Evolutionary conservation across 2,888 invertebrate species (phyloP).

Genomic region (Lysandra bellargus): DNA sequence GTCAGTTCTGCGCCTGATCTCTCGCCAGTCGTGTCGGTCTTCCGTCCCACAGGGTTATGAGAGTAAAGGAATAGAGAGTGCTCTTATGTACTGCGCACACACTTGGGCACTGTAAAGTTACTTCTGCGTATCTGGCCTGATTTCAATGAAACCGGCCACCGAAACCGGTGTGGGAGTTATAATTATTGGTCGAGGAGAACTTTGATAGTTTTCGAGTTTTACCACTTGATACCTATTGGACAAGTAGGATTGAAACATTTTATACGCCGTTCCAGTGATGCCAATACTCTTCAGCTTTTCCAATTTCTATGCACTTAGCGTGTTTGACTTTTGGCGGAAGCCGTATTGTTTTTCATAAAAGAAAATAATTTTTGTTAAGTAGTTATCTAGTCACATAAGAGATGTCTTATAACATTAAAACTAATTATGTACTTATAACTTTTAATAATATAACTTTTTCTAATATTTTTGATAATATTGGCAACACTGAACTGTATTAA

Average conservation of each 20-base stretch:
- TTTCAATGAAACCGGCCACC: no score
- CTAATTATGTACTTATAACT: no score
- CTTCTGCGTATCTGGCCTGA: no score
- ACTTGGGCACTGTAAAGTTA: no score
- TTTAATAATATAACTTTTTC: background rate
- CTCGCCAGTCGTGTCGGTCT: no score
- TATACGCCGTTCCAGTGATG: background rate
- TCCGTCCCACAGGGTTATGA: no score
- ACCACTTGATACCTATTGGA: background rate
- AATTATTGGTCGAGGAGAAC: background rate
- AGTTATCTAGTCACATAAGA: background rate
- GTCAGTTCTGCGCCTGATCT: no score
- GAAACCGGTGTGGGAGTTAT: no score
- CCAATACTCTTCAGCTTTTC: background rate
- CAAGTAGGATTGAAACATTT: background rate
- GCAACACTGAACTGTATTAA: background rate
- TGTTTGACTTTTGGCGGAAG: background rate
- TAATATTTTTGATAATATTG: background rate
- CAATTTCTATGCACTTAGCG: background rate
- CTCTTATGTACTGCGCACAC: no score
- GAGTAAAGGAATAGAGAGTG: no score
- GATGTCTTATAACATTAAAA: no score
- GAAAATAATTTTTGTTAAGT: background rate
- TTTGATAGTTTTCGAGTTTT: constrained; percentile 3
- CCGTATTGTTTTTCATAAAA: background rate